Evolutionary conservation across 2,888 invertebrate species (phyloP).

Genomic region (Parnassius mnemosyne): DNA sequence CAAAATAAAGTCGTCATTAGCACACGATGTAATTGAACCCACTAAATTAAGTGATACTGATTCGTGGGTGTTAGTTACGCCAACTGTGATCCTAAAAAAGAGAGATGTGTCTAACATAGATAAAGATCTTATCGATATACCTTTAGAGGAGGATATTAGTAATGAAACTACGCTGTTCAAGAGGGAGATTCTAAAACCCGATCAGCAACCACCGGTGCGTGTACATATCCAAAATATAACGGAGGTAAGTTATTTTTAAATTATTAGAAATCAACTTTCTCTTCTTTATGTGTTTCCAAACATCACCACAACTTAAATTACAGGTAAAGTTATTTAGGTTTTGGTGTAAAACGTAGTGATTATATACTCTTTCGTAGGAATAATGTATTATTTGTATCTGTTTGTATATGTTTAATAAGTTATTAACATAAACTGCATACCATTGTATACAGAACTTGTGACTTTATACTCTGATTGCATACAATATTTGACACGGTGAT

Average conservation of each 20-base stretch:
- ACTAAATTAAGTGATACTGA: conserved; percentile 55
- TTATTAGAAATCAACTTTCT: too few relatives aligned
- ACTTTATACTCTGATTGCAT: too few relatives aligned
- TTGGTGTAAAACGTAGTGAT: too few relatives aligned
- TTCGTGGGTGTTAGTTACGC: conserved; percentile 67
- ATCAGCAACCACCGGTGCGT: conserved; percentile 80
- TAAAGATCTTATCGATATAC: conserved; percentile 62
- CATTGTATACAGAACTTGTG: too few relatives aligned
- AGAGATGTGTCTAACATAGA: conserved; percentile 54
- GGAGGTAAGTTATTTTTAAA: conserved; percentile 50
- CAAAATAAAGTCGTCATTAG: conserved; percentile 23
- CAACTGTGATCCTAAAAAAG: conserved; percentile 58
- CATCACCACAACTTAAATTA: too few relatives aligned
- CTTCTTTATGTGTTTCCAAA: too few relatives aligned
- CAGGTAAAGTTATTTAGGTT: too few relatives aligned
- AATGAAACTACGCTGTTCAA: conserved; percentile 67
- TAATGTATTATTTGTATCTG: too few relatives aligned
- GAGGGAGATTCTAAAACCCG: conserved; percentile 71
- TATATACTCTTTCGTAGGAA: too few relatives aligned
- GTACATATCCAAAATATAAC: conserved; percentile 85
- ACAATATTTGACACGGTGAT: too few relatives aligned
- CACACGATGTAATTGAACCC: conserved; percentile 47
- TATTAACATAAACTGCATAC: too few relatives aligned
- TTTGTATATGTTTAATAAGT: too few relatives aligned
- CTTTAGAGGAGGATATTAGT: conserved; percentile 57